Conservation (phyloP, 2,888 invertebrate species). For the Calliphora vomitoria region DNA sequence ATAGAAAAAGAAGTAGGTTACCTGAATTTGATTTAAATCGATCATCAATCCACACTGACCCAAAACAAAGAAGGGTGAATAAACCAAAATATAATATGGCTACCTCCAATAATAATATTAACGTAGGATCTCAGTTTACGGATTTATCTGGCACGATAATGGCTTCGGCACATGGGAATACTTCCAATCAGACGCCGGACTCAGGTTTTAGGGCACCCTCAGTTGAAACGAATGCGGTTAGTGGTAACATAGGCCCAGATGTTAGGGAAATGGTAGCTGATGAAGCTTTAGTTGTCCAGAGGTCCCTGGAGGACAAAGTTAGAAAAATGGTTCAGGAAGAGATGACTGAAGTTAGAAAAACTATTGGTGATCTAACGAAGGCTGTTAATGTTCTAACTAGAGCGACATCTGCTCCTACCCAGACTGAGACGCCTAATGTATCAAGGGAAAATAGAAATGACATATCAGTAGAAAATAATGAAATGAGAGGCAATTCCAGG, state of each 20-base stretch:
- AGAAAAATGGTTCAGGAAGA: constrained; percentile 7
- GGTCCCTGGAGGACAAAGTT: neutral
- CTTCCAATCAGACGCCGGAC: too few relatives aligned
- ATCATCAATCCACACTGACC: too few relatives aligned
- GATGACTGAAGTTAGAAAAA: neutral
- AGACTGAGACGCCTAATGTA: too few relatives aligned
- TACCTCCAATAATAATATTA: neutral
- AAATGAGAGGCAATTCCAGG: neutral
- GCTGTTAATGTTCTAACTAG: neutral
- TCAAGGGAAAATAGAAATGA: neutral
- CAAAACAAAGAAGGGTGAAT: too few relatives aligned
- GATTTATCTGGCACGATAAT: neutral
- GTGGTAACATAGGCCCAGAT: neutral
- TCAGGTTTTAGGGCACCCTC: too few relatives aligned
- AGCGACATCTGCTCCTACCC: neutral
- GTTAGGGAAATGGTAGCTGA: neutral
- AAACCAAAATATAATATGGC: neutral
- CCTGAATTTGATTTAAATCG: too few relatives aligned
- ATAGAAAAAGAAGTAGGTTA: too few relatives aligned
- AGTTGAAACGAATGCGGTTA: too few relatives aligned
- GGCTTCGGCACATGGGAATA: neutral
- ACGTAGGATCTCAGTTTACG: neutral
- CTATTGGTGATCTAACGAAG: neutral
- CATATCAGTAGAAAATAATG: neutral
- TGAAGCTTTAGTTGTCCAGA: neutral